Evolutionary conservation across 1,140 invertebrate genomes (phyloP), one percentile per base, ranked within the genome.

Genomic region (Yoshiicerus persimilis): DNA sequence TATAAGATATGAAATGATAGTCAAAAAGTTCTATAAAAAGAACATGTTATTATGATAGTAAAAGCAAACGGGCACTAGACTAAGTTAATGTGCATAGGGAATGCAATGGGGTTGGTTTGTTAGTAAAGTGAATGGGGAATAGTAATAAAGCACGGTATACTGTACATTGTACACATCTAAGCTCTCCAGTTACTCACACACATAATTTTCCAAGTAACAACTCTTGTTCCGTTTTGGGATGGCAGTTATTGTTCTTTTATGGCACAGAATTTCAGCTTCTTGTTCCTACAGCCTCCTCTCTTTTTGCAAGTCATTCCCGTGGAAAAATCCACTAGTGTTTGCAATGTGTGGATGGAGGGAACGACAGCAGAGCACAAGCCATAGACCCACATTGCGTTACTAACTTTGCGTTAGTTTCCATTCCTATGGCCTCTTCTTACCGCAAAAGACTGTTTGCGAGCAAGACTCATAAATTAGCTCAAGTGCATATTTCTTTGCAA

Each of bases 171-270:
- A 56, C 47, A 56, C 47, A 56, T 56, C 47, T 56, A 56, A 56
- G 20, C 20, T 36, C 75, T 38, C 75, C 13, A 80, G 32, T 80
- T 80, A 80, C 75, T 80, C 75, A 80, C 75, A 80, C 75, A 80
- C 75, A 80, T 80, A 80, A 80, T 80, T 80, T 80, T 80, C 75
- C 75, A 80, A 80, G 75, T 80, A 80, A 80, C 75, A 80, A 80
- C 75, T 80, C 75, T 80, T 80, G 75, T 80, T 80, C 75, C 75
- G 75, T 80, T 80, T 80, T 80, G 75, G 32, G 75, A 80, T 80
- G 75, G 75, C 75, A 80, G 75, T 80, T 80, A 80, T 80, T 80
- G 75, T 80, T 80, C 75, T 80, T 80, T 80, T 80, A 80, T 80
- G 75, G 75, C 34, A 23, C 13, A 80, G 75, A 80, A 80, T 80